Conservation (phyloP, 1,140 invertebrate species). For the Drosophila rufa region DNA sequence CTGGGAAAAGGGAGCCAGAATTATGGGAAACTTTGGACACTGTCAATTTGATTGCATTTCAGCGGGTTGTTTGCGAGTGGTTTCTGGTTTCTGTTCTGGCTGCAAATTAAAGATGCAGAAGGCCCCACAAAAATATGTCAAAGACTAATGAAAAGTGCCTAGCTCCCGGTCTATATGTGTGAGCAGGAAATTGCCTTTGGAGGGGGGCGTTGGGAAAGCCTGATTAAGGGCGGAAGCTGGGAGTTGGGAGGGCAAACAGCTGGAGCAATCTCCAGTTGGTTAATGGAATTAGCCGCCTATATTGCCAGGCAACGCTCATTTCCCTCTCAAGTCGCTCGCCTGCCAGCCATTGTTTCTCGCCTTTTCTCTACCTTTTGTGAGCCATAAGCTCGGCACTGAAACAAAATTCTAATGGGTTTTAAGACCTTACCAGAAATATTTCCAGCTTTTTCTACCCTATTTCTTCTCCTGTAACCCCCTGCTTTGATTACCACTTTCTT, state of each 20-base stretch:
- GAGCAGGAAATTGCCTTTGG: constrained; percentile 8
- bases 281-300: constrained; percentile 28
- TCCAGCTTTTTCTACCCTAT: not conserved
- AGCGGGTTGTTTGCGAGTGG: constrained; percentile 36
- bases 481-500: constrained; percentile 8
- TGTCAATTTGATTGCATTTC: constrained; percentile 77
- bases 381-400: constrained; percentile 4
- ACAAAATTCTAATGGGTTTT: not conserved
- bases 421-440: not conserved
- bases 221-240: constrained; percentile 4
- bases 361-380: not conserved
- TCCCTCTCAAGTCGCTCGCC: constrained; percentile 15
- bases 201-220: not conserved
- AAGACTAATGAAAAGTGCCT: constrained; percentile 27
- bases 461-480: not conserved
- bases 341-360: constrained; percentile 4
- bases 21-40: constrained; percentile 46
- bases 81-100: not conserved
- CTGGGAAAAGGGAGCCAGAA: constrained; percentile 9
- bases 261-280: constrained; percentile 22
- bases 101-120: constrained; percentile 25
- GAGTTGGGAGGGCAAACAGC: not conserved
- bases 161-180: not conserved
- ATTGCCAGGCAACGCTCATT: constrained; percentile 31
- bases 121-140: constrained; percentile 5